These are phyloP conservation scores for Palythoa grandiflora DNA, from an alignment of 92 coral and sea anemone genomes.

Conservation along the genomic window DNA sequence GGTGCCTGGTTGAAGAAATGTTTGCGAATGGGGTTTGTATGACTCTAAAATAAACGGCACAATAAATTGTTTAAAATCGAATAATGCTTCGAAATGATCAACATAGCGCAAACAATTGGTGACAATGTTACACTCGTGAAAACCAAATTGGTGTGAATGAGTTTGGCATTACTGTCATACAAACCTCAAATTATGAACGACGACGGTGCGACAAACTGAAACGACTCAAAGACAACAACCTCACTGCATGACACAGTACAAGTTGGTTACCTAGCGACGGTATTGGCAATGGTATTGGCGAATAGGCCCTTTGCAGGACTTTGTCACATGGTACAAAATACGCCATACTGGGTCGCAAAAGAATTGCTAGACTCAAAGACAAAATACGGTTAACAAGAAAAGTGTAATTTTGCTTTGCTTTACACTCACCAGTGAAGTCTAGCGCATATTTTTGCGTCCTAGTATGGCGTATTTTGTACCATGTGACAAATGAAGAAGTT, in stretches of 20 bases:
- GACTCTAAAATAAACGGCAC: background rate
- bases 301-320: no score
- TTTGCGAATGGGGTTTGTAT: background rate
- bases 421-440: no score
- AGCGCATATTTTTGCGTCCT: no score
- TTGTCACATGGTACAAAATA: no score
- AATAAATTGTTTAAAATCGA: background rate
- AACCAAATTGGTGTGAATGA: background rate
- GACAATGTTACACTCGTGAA: background rate
- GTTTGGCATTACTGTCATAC: background rate
- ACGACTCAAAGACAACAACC: background rate
- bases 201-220: background rate
- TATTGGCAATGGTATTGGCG: no score
- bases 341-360: no score
- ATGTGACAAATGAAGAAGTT: no score
- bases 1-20: slow-evolving; percentile 39
- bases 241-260: background rate
- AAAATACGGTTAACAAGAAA: no score
- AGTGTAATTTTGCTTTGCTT: no score
- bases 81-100: background rate
- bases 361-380: no score
- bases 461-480: no score
- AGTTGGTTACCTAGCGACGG: no score
- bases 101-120: background rate
- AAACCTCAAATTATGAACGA: background rate